These are phyloP conservation scores for Gracilinanus agilis DNA, from an alignment of 2,113 vertebrate species.

Conservation along the genomic window DNA sequence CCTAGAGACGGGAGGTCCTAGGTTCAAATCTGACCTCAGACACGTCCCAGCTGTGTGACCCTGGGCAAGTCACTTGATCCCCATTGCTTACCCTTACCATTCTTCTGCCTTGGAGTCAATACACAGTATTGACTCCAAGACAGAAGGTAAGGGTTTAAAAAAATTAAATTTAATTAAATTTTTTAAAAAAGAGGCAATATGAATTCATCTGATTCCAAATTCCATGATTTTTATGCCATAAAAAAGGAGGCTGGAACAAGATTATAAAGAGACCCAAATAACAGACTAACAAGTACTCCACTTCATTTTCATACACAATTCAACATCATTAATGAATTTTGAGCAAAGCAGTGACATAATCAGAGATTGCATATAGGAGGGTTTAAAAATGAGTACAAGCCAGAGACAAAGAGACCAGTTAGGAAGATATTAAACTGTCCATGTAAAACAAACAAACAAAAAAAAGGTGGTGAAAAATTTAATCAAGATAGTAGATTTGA, in stretches of 20 bases:
- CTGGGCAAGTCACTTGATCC: too few species aligned
- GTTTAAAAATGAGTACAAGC: background rate
- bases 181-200: too few species aligned
- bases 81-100: too few species aligned
- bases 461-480: background rate
- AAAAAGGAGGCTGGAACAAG: background rate
- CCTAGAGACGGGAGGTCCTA: too few species aligned
- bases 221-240: background rate
- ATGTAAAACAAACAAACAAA: background rate
- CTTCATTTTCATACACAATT: background rate
- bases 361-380: background rate
- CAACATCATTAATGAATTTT: background rate
- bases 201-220: background rate
- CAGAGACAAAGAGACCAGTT: background rate
- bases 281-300: background rate
- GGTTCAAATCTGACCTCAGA: too few species aligned
- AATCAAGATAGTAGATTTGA: background rate
- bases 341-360: background rate
- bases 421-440: background rate
- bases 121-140: too few species aligned
- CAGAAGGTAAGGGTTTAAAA: too few species aligned
- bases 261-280: background rate
- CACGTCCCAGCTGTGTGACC: too few species aligned
- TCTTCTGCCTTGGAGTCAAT: too few species aligned
- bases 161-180: too few species aligned